These are phyloP conservation scores for Actinernus sp. DNA, from an alignment of 92 coral and sea anemone species.

Conservation along the genomic window DNA sequence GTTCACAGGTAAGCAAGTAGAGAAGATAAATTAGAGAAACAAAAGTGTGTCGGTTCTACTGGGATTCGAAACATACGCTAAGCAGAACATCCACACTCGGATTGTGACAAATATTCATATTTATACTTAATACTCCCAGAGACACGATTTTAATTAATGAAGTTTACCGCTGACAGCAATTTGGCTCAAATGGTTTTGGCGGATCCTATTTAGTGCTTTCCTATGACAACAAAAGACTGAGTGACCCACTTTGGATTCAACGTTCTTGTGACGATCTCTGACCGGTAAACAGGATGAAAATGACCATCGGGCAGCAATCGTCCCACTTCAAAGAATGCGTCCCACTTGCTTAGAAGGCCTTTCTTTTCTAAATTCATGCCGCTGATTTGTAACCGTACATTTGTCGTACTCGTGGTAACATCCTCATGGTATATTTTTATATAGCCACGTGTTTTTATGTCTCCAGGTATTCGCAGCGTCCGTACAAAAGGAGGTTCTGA, in stretches of 20 bases:
- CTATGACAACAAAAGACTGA: not conserved
- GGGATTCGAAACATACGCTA: no score
- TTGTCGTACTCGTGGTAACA: constrained; percentile 55
- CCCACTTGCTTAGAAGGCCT: constrained; percentile 91
- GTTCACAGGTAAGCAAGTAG: no score
- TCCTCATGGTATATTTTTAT: constrained; percentile 80
- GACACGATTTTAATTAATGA: not conserved
- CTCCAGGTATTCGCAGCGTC: constrained; percentile 90
- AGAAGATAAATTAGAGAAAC: no score
- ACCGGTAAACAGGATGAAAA: constrained; percentile 93
- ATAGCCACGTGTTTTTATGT: constrained; percentile 87
- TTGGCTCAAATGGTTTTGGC: no score
- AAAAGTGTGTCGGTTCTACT: no score
- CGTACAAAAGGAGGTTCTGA: constrained; percentile 67
- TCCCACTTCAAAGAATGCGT: constrained; percentile 84
- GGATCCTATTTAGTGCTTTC: no score
- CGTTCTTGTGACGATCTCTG: constrained; percentile 85
- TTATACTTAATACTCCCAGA: no score
- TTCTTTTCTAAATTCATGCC: constrained; percentile 77
- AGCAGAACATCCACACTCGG: no score
- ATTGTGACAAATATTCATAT: no score
- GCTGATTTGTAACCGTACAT: constrained; percentile 74
- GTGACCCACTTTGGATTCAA: constrained; percentile 90
- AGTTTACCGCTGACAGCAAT: no score
- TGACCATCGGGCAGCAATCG: constrained; percentile 66